Evolutionary conservation across 1,140 invertebrate genomes (phyloP), one percentile per base, ranked within the genome.

Genomic region (Dendroctonus valens): DNA sequence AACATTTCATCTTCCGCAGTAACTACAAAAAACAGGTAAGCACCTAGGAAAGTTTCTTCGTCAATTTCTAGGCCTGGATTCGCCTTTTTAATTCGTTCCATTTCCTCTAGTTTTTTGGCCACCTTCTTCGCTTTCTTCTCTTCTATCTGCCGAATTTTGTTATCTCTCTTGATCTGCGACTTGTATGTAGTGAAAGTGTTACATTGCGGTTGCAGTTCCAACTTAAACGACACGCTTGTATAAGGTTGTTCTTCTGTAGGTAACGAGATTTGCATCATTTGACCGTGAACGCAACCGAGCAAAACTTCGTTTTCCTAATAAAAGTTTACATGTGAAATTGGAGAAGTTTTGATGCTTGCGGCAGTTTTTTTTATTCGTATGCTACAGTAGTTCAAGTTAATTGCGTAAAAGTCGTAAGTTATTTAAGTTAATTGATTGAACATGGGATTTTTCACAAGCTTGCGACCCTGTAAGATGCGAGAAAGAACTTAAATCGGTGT

Each of bases 171-270:
- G 44, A 88, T 83, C 12, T 76, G 74, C 26, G 85, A 85, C 75
- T 88, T 88, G 0, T 86, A 81, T 0, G 85, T 85, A 26, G 76
- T 71, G 69, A 87, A 88, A 60, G 77, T 76, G 14, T 83, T 81
- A n/a, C 65, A 65, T 61, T 73, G 77, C 7, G 75, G 55, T n/a
- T 78, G 72, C n/a, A 79, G 72, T 51, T 76, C 54, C 58, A 87
- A 70, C 73, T 83, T 72, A 63, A 80, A 81, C 50, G 80, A 79
- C 42, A 80, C 70, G 49, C 73, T 80, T 50, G 82, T 79, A 59
- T 83, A 81, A 2, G 59, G 4, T 70, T 80, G 73, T 57, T 78
- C 73, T 67, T 74, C 59, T 7, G 69, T 69, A 3, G 85, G 85
- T 51, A 87, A 72, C 44, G 79, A 66, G 38, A 83, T 76, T 78